Percentiles rank a stretch among this genome's conserved stretches.
phyloP scores from a whole-genome alignment of 1,140 invertebrate species.

The Drosophila trapezifrons region DNA sequence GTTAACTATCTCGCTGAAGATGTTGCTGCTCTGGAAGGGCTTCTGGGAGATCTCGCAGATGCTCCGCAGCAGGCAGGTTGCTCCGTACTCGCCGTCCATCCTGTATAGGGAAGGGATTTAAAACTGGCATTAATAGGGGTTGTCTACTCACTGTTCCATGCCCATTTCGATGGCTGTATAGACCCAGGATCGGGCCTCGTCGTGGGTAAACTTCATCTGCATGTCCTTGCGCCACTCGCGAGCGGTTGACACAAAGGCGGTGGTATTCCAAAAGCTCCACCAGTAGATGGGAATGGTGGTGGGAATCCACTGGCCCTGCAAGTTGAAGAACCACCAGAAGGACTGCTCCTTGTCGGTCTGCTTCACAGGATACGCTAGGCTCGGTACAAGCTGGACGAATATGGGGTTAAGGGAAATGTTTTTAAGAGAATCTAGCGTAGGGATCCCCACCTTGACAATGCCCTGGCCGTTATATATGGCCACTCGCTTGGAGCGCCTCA shows the following conservation, averaged over 20 bases:
- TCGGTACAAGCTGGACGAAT: neutral
- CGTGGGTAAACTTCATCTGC: conserved; percentile 45
- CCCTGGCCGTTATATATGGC: conserved; percentile 73
- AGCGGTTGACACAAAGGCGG: conserved; percentile 68
- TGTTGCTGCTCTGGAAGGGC: conserved; percentile 52
- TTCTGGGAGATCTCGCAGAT: conserved; percentile 75
- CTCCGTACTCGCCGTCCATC: conserved; percentile 44
- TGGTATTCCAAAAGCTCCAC: conserved; percentile 81
- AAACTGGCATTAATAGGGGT: neutral
- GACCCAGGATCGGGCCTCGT: conserved; percentile 58
- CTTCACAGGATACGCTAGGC: conserved; percentile 66
- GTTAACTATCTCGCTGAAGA: conserved; percentile 70
- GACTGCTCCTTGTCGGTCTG: conserved; percentile 64
- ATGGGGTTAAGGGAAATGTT: neutral
- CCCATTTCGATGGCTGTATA: conserved; percentile 62
- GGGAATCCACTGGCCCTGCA: conserved; percentile 66
- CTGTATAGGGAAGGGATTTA: conserved; percentile 3
- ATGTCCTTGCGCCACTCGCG: conserved; percentile 65
- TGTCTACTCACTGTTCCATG: conserved; percentile 55
- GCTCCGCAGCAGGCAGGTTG: conserved; percentile 59
- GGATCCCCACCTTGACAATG: conserved; percentile 54
- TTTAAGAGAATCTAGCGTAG: neutral
- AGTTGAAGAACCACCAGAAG: conserved; percentile 66
- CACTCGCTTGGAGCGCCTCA: conserved; percentile 61
- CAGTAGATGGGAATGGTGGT: conserved; percentile 67